Evolutionary conservation across 2,797 vertebrate genomes (phyloP).

Genomic region (Calcarius lapponicus): DNA sequence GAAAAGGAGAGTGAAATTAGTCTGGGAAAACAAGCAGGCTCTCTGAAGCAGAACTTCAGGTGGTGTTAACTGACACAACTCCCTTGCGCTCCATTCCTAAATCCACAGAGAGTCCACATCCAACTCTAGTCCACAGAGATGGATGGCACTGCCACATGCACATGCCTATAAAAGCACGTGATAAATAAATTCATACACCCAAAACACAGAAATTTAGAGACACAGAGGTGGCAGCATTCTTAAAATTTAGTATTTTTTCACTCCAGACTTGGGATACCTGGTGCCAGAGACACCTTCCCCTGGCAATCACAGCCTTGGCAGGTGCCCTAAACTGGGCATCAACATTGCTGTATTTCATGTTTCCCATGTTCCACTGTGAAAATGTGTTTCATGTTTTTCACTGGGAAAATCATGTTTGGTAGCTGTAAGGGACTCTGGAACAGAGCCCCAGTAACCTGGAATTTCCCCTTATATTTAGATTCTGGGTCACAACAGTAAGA

Average conservation of each 20-base stretch:
- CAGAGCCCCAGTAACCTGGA: not conserved
- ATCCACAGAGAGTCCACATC: not conserved
- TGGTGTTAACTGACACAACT: not conserved
- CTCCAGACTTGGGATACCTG: not conserved
- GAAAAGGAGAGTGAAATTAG: conserved; percentile 39
- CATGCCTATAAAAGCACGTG: rapidly evolving
- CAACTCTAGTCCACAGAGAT: not conserved
- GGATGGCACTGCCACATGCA: not conserved
- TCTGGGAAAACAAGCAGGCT: conserved; percentile 14
- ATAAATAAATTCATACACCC: not conserved
- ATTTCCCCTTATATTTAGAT: not conserved
- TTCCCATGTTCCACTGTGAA: not conserved
- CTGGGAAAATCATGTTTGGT: not conserved
- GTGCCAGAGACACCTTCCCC: not conserved
- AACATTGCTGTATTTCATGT: not conserved
- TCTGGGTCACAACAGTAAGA: not conserved
- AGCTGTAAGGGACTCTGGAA: not conserved
- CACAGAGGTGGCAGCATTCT: not conserved
- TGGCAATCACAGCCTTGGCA: not conserved
- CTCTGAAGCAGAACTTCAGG: conserved; percentile 22
- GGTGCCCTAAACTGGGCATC: not conserved
- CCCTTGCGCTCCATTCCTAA: not conserved
- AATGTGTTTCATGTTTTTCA: not conserved
- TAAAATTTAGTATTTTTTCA: not conserved
- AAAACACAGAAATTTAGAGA: not conserved